Evolutionary conservation across 2,113 vertebrate genomes (phyloP).

Genomic region (Octodon degus): DNA sequence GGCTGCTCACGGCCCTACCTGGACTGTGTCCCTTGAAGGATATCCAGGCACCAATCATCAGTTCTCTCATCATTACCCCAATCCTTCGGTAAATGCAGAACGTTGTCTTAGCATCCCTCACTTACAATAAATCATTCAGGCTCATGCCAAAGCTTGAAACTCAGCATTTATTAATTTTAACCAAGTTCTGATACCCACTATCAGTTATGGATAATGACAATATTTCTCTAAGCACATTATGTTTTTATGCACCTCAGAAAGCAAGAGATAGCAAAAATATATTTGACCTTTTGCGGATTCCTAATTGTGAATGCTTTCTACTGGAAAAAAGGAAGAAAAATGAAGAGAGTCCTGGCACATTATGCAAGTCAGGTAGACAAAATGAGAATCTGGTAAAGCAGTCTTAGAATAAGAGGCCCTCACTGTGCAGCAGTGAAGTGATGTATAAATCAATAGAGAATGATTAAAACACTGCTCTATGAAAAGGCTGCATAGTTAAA

Average conservation of each 20-base stretch:
- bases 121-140: constrained; percentile 76
- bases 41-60: constrained; percentile 20
- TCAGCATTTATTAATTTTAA: constrained; percentile 77
- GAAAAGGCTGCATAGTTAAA: constrained; percentile 82
- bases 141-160: constrained; percentile 55
- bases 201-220: constrained; percentile 63
- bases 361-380: constrained; percentile 82
- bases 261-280: constrained; percentile 54
- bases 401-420: constrained; percentile 80
- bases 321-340: background rate
- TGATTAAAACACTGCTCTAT: constrained; percentile 85
- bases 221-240: constrained; percentile 66
- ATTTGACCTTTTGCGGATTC: constrained; percentile 61
- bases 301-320: constrained; percentile 67
- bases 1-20: background rate
- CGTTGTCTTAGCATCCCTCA: constrained; percentile 61
- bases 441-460: constrained; percentile 87
- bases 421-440: constrained; percentile 78
- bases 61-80: constrained; percentile 62
- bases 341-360: constrained; percentile 73
- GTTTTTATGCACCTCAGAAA: constrained; percentile 57
- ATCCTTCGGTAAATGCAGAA: constrained; percentile 61
- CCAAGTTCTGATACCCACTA: constrained; percentile 56
- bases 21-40: background rate
- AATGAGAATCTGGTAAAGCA: constrained; percentile 75